These are phyloP conservation scores for Tryphoninae sp. DNA, from an alignment of 2,888 invertebrate genomes.

Conservation along the genomic window DNA sequence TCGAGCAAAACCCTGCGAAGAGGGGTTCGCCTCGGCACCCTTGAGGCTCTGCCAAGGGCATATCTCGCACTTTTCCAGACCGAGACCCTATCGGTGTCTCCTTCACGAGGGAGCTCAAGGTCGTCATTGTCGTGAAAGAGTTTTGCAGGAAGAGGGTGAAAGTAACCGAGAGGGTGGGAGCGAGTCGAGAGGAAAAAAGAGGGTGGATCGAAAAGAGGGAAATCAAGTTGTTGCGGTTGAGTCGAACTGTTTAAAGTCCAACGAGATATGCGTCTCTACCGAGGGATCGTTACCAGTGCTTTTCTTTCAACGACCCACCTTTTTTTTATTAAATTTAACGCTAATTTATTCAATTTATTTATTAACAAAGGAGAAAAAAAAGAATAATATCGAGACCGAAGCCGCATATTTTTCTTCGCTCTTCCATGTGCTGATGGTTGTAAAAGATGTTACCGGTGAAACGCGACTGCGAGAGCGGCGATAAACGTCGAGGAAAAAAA, in stretches of 20 bases:
- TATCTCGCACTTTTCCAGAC: slow-evolving; percentile 14
- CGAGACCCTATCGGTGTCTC: background rate
- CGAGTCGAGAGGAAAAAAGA: background rate
- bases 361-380: background rate
- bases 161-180: background rate
- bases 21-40: slow-evolving; percentile 20
- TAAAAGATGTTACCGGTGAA: slow-evolving; percentile 31
- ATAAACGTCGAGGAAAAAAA: slow-evolving; percentile 16
- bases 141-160: slow-evolving; percentile 38
- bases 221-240: slow-evolving; percentile 1
- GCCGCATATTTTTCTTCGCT: background rate
- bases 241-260: background rate
- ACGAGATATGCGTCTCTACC: background rate
- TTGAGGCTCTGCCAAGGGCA: slow-evolving; percentile 46
- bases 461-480: slow-evolving; percentile 30
- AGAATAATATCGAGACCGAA: background rate
- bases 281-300: background rate
- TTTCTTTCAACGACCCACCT: background rate
- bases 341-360: background rate
- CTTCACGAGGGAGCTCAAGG: slow-evolving; percentile 44
- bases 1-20: slow-evolving; percentile 11
- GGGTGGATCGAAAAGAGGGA: background rate
- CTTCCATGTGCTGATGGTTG: background rate
- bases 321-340: background rate
- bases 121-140: slow-evolving; percentile 40